These are phyloP conservation scores for Gymnopithys bicolor DNA, from an alignment of 2,797 vertebrate genomes.

Conservation along the genomic window DNA sequence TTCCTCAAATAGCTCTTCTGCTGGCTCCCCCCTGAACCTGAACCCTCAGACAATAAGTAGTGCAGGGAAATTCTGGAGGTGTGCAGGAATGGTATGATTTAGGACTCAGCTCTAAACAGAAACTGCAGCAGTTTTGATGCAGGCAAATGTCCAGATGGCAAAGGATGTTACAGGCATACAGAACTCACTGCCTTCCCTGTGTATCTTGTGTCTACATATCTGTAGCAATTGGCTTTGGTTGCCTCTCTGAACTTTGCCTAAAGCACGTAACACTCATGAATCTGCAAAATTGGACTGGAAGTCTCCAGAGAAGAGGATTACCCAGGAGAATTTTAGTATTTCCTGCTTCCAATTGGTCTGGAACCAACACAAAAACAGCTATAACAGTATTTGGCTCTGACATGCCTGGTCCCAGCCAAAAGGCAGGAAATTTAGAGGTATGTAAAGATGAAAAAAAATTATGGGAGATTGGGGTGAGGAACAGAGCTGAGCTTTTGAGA, in stretches of 20 bases:
- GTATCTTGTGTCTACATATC: neutral
- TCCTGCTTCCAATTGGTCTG: constrained; percentile 69
- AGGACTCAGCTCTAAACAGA: neutral
- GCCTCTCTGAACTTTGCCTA: constrained; percentile 44
- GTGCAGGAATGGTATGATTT: neutral
- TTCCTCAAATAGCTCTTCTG: neutral
- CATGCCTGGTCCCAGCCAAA: constrained; percentile 7
- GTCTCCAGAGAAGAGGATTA: constrained; percentile 64
- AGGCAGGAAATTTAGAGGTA: constrained; percentile 57
- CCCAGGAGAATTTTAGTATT: constrained; percentile 65
- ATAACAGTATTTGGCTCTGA: constrained; percentile 50
- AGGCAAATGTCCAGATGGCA: fast-evolving
- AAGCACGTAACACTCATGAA: constrained; percentile 60
- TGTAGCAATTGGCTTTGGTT: constrained; percentile 14
- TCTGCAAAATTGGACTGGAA: constrained; percentile 60
- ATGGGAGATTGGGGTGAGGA: neutral
- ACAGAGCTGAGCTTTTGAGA: neutral
- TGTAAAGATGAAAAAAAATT: constrained; percentile 16
- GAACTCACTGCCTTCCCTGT: neutral
- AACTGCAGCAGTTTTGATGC: neutral
- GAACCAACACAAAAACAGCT: constrained; percentile 62
- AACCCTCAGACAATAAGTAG: neutral
- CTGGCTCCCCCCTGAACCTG: neutral
- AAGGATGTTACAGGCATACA: neutral
- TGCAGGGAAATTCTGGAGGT: neutral